These are phyloP conservation scores for Rallus limicola DNA, from an alignment of 2,113 vertebrate species.

Conservation along the genomic window DNA sequence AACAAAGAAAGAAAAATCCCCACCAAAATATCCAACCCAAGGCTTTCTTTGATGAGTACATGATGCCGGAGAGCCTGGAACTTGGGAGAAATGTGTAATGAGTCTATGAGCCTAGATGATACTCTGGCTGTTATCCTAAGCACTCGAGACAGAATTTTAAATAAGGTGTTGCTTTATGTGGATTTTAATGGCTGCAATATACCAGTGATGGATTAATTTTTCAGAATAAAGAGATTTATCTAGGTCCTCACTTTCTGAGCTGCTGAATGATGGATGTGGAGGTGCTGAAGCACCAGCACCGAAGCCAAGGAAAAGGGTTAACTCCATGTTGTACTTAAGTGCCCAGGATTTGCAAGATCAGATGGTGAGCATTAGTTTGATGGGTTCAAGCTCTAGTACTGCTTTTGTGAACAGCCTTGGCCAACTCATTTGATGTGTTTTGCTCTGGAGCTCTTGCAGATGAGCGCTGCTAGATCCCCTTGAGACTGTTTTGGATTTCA, in stretches of 20 bases:
- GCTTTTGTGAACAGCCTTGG: not conserved
- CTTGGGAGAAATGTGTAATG: not conserved
- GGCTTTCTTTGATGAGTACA: not conserved
- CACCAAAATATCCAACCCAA: not conserved
- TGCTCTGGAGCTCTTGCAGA: not conserved
- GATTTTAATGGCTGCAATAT: slow-evolving; percentile 14
- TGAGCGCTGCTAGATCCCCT: not conserved
- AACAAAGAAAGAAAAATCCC: not conserved
- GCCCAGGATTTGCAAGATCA: not conserved
- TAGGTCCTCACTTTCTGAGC: not conserved
- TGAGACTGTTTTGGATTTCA: not conserved
- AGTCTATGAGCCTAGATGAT: slow-evolving; percentile 13
- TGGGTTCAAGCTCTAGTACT: not conserved
- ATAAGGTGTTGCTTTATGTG: slow-evolving; percentile 14
- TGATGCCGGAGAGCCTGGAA: not conserved
- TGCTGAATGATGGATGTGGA: slow-evolving; percentile 34
- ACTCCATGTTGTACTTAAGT: not conserved
- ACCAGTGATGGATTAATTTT: slow-evolving; percentile 42
- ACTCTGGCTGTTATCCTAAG: slow-evolving; percentile 28
- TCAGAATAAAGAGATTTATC: slow-evolving; percentile 35
- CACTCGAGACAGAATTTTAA: slow-evolving; percentile 60
- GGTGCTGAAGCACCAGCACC: not conserved
- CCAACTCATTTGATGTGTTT: not conserved
- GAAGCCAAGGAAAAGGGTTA: not conserved
- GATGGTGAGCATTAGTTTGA: not conserved